A percentile compares a stretch with the other conserved stretches of the same genome.
Conservation (phyloP, 2,113 vertebrate species). For the Eira barbara region DNA sequence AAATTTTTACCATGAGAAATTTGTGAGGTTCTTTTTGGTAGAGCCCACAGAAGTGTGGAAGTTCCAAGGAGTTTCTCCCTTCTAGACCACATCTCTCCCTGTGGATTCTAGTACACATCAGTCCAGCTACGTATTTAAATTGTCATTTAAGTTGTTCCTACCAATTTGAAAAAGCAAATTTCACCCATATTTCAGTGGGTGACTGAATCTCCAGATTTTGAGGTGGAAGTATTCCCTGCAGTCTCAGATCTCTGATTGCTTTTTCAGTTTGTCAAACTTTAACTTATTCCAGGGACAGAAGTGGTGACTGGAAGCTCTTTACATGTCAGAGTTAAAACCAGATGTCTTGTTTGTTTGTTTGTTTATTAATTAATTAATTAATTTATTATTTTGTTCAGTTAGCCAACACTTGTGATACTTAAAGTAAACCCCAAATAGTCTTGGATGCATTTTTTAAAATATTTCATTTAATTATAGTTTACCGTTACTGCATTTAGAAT, state of each 20-base stretch:
- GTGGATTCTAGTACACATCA: background rate
- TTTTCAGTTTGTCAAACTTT: background rate
- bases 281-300: background rate
- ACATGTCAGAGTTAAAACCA: background rate
- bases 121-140: background rate
- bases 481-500: background rate
- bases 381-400: background rate
- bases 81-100: background rate
- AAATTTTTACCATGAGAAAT: background rate
- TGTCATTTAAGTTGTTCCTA: background rate
- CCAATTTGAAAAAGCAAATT: background rate
- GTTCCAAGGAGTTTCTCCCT: background rate
- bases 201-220: background rate
- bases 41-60: background rate
- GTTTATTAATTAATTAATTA: no score
- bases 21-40: background rate
- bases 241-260: background rate
- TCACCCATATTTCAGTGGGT: background rate
- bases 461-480: background rate
- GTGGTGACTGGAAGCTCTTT: background rate
- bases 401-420: background rate
- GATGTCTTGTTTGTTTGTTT: background rate
- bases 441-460: background rate
- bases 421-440: background rate
- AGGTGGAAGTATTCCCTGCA: background rate